phyloP scores from a whole-genome alignment of 2,113 vertebrate species.

The Globicephala melas region DNA sequence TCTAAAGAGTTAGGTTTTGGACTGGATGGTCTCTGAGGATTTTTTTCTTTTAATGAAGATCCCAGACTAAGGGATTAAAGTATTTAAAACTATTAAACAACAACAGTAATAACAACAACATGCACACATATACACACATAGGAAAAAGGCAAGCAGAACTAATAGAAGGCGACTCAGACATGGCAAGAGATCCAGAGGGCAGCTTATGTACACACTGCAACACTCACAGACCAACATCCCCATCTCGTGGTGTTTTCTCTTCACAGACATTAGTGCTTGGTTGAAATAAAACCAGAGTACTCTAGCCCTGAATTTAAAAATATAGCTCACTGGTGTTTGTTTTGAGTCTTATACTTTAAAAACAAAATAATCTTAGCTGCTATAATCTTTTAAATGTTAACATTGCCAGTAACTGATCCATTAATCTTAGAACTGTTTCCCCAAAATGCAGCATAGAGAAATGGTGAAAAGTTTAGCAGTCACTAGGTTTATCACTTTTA shows the following conservation, averaged over 20 bases:
- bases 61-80: background rate
- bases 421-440: background rate
- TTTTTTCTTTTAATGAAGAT: background rate
- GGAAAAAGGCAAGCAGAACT: background rate
- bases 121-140: rapidly evolving
- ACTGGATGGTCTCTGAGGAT: background rate
- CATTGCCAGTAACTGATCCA: background rate
- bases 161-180: background rate
- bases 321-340: background rate
- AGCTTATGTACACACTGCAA: background rate
- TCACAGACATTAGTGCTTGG: background rate
- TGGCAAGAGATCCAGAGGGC: background rate
- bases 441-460: background rate
- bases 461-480: background rate
- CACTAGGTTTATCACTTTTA: background rate
- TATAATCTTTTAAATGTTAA: background rate
- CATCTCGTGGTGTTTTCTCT: background rate
- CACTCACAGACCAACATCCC: background rate
- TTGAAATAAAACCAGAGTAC: background rate
- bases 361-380: background rate
- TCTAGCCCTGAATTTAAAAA: background rate
- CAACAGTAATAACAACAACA: background rate
- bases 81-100: background rate
- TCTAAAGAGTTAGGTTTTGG: background rate
- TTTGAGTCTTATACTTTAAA: background rate